Evolutionary conservation across 2,888 invertebrate species (phyloP).

Genomic region (Catonia carolina): DNA sequence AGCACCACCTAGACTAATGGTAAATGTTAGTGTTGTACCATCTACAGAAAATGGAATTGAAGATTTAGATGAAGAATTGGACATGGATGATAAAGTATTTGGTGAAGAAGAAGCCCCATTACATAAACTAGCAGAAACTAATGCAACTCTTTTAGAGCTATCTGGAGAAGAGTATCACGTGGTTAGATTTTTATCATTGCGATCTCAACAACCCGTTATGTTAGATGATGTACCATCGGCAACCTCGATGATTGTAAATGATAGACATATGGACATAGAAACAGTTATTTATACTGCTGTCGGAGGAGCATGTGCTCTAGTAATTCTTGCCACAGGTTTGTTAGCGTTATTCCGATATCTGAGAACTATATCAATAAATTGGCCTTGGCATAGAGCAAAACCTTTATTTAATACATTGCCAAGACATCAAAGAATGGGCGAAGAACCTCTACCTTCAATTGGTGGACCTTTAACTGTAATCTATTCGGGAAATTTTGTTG

Average conservation of each 20-base stretch:
- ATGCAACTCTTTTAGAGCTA: conserved; percentile 39
- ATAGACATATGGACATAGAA: conserved; percentile 37
- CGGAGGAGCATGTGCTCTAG: conserved; percentile 33
- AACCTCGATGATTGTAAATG: conserved; percentile 30
- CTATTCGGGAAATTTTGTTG: conserved; percentile 38
- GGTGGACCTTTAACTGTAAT: conserved; percentile 37
- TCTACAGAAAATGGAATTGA: conserved; percentile 29
- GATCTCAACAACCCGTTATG: conserved; percentile 34
- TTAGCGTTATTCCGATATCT: conserved; percentile 33
- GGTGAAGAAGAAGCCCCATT: conserved; percentile 36
- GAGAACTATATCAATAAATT: conserved; percentile 28
- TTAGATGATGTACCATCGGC: conserved; percentile 32
- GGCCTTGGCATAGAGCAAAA: conserved; percentile 35
- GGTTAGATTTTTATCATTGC: conserved; percentile 34
- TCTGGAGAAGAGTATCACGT: conserved; percentile 40
- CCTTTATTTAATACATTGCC: conserved; percentile 31
- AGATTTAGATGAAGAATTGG: conserved; percentile 32
- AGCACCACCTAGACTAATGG: conserved; percentile 38
- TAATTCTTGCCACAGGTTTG: conserved; percentile 31
- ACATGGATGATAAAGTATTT: conserved; percentile 31
- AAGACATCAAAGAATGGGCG: conserved; percentile 32
- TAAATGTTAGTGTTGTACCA: conserved; percentile 39
- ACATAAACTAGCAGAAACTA: conserved; percentile 38
- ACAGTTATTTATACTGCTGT: conserved; percentile 36
- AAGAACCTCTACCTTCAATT: conserved; percentile 27